Conservation (phyloP, 2,113 vertebrate species). For the Sterrhoptilus dennistouni region DNA sequence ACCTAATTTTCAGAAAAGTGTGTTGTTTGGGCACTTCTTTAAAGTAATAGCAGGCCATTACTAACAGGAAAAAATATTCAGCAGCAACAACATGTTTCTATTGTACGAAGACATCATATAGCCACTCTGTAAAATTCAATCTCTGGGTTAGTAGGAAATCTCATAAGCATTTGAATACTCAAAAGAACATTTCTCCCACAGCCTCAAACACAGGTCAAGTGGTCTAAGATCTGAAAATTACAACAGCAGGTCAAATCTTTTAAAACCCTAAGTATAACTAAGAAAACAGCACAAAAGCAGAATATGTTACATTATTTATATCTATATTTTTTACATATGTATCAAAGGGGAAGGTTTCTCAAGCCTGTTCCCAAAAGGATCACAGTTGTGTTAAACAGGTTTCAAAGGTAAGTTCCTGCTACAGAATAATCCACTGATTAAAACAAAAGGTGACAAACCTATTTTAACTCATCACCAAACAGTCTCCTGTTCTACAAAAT, state of each 20-base stretch:
- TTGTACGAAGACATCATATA: background rate
- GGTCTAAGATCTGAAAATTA: background rate
- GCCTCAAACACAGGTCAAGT: background rate
- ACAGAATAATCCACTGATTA: background rate
- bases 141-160: background rate
- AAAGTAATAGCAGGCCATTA: background rate
- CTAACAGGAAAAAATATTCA: background rate
- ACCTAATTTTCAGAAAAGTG: background rate
- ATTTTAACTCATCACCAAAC: background rate
- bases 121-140: background rate
- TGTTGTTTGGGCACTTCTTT: background rate
- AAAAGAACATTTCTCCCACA: background rate
- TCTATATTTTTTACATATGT: background rate
- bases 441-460: background rate
- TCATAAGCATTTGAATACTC: background rate
- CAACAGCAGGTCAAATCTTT: background rate
- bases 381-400: background rate
- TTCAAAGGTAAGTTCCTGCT: background rate
- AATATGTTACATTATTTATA: background rate
- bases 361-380: background rate
- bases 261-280: background rate
- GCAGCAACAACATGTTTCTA: background rate
- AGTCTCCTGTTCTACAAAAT: background rate
- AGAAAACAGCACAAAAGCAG: background rate
- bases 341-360: background rate